Base-by-base conservation (phyloP, 1,140 invertebrate species). In the Ruditapes philippinarum region DNA sequence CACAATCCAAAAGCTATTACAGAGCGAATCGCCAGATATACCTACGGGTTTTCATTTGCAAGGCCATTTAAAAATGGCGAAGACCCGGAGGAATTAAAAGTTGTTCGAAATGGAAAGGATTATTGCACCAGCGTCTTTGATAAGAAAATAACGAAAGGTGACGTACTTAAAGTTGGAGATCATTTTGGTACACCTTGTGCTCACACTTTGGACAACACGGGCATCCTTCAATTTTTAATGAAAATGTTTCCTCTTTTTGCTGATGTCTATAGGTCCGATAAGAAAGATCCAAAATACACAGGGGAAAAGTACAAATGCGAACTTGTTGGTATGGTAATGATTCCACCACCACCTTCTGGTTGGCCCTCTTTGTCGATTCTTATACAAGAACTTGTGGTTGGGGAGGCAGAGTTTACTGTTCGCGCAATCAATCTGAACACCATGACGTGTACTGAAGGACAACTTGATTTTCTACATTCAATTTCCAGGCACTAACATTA, bases 81-180 rank as follows among this genome's bases (percentile, higher is more conserved):
- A 38, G 57, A 88, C 42, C 85, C 85, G 7, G 51, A 62, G 38
- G 62, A 80, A 28, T 51, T 88, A 40, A 65, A 65, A n/a, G 76
- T 60, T 51, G 22, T n/a, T 31, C 74, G 60, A 5, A 80, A 80
- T 33, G 60, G 74, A 0, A 49, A 33, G 25, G 62, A 36, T 14
- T 70, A 70, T 19, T 88, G 85, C 45, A 57, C 65, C 33, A n/a
- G n/a, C 12, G 31, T 88, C 12, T 88, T 88, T 51, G 85, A 80
- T 45, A 88, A 88, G 33, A 25, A 80, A n/a, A 45, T 88, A 5
- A 31, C 51, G 28, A 88, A 80, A 22, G 76, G 62, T 33, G 54
- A 88, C 28, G 28, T 76, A 22, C 65, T 88, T n/a, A 76, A 80
- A 49, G 22, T 74, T 19, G 42, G 38, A 19, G 74, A 79, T 36